Conservation (phyloP, 2,797 vertebrate genomes). For the Cyclura pinguis region DNA sequence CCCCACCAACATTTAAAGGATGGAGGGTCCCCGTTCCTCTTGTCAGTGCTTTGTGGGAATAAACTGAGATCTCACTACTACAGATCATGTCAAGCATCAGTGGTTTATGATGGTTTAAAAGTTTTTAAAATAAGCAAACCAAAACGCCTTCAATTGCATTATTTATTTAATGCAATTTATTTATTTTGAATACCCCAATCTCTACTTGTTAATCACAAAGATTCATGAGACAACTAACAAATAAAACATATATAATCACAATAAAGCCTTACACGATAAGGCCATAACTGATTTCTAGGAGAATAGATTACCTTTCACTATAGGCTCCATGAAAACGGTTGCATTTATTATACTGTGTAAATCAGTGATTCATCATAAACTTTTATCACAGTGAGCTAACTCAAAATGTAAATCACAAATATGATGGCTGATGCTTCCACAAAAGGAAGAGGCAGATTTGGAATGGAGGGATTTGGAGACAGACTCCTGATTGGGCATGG, state of each 20-base stretch:
- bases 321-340: neutral
- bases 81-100: slow-evolving; percentile 22
- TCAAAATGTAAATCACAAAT: neutral
- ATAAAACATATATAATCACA: neutral
- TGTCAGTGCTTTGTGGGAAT: neutral
- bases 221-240: neutral
- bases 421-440: neutral
- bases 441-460: neutral
- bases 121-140: neutral
- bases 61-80: neutral
- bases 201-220: neutral
- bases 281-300: neutral
- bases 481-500: too few species aligned
- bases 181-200: neutral
- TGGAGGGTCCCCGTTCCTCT: too few species aligned
- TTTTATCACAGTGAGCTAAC: neutral
- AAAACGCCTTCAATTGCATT: neutral
- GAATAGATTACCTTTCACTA: neutral
- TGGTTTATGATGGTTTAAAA: slow-evolving; percentile 31
- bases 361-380: too few species aligned
- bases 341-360: neutral
- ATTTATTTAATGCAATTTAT: neutral
- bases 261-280: neutral
- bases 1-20: neutral
- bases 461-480: neutral